These are phyloP conservation scores for Montifringilla adamsi DNA, from an alignment of 2,113 vertebrate genomes.

Conservation along the genomic window DNA sequence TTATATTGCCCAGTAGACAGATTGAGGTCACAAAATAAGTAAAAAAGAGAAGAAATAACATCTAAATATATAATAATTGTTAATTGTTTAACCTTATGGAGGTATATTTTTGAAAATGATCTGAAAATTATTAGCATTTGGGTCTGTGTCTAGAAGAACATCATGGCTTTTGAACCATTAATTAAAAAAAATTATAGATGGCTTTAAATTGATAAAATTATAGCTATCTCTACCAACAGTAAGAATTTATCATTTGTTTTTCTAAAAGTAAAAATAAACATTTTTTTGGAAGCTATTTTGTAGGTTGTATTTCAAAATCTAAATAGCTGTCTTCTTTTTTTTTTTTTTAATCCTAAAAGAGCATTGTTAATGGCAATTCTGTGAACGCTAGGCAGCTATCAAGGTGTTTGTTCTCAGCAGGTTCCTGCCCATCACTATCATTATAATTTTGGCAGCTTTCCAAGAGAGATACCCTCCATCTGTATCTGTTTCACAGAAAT, in stretches of 20 bases:
- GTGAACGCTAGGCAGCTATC: neutral
- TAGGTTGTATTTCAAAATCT: neutral
- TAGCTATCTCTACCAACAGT: neutral
- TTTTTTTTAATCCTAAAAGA: neutral
- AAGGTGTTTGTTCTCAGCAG: neutral
- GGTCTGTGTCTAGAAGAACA: neutral
- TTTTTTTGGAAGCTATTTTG: neutral
- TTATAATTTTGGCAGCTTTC: neutral
- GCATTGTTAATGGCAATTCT: neutral
- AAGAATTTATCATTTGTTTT: neutral
- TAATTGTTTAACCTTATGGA: neutral
- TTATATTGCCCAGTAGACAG: neutral
- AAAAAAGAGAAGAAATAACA: neutral
- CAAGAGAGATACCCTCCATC: neutral
- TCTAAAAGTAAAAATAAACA: neutral
- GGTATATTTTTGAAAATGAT: neutral
- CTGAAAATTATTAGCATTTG: slow-evolving; percentile 5
- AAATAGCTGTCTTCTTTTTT: neutral
- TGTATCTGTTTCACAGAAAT: neutral
- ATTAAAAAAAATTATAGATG: neutral
- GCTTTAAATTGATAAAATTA: neutral
- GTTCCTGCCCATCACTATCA: neutral
- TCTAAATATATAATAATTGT: neutral
- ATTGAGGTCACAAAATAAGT: neutral
- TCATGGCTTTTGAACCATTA: neutral